phyloP scores from a whole-genome alignment of 2,888 invertebrate species.

The Amphiduros pacificus region DNA sequence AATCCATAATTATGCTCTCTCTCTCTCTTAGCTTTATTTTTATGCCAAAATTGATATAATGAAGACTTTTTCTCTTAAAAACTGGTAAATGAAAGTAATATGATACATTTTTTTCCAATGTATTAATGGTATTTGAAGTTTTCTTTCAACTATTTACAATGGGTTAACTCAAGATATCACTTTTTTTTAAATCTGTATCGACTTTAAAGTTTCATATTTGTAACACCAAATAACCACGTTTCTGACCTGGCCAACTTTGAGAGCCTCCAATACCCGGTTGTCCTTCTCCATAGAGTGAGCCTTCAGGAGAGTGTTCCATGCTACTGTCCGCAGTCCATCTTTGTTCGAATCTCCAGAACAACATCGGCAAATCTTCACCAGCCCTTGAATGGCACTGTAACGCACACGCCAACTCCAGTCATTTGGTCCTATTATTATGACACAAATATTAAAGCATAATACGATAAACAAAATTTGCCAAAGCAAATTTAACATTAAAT shows the following conservation, averaged over 20 bases:
- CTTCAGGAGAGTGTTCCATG: constrained; percentile 50
- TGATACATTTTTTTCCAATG: neutral
- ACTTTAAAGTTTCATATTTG: no score
- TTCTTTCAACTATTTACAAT: neutral
- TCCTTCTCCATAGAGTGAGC: constrained; percentile 52
- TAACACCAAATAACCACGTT: neutral
- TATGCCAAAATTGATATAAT: no score
- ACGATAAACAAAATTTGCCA: no score
- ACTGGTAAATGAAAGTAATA: neutral
- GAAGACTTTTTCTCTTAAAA: no score
- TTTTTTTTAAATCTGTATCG: neutral
- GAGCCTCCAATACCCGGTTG: constrained; percentile 52
- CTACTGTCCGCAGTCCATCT: constrained; percentile 49
- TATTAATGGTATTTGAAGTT: neutral
- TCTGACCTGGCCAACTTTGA: constrained; percentile 55
- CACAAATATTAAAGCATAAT: no score
- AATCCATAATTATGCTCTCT: no score
- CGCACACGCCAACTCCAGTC: constrained; percentile 58
- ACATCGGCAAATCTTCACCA: constrained; percentile 51
- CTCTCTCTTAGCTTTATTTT: no score
- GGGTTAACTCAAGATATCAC: no score
- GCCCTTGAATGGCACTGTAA: constrained; percentile 51
- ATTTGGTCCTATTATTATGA: constrained; percentile 38
- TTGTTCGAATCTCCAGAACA: constrained; percentile 40
- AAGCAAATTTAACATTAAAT: no score